phyloP scores from a whole-genome alignment of 2,113 vertebrate species.

The Lamprotornis superbus region DNA sequence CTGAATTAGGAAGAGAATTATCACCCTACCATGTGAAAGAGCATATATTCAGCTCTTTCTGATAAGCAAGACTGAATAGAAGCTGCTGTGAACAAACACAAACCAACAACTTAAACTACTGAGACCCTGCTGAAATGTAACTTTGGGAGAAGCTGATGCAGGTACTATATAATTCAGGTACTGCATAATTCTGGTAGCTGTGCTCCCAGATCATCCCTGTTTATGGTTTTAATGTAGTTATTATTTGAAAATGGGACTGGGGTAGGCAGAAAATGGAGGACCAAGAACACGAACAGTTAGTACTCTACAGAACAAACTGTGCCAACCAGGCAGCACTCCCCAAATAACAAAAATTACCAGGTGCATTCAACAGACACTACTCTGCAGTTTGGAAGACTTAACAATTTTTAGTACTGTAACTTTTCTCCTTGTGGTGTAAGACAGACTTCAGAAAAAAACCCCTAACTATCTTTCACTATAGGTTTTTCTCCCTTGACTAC shows the following conservation, averaged over 20 bases:
- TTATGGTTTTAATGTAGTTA: background rate
- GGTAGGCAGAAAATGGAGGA: background rate
- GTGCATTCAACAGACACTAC: background rate
- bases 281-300: background rate
- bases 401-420: background rate
- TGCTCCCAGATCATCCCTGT: background rate
- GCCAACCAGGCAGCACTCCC: background rate
- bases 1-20: constrained; percentile 12
- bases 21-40: background rate
- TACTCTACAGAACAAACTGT: background rate
- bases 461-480: background rate
- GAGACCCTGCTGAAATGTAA: background rate
- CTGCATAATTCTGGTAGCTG: background rate
- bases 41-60: background rate
- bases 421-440: background rate
- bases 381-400: background rate
- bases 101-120: background rate
- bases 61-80: background rate
- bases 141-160: background rate
- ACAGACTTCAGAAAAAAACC: background rate
- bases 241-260: background rate
- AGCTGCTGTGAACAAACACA: background rate
- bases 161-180: background rate
- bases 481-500: background rate
- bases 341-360: background rate